Percentiles rank a stretch among this genome's conserved stretches.
phyloP scores from a whole-genome alignment of 2,797 vertebrate species.

The Anisognathus igniventris region DNA sequence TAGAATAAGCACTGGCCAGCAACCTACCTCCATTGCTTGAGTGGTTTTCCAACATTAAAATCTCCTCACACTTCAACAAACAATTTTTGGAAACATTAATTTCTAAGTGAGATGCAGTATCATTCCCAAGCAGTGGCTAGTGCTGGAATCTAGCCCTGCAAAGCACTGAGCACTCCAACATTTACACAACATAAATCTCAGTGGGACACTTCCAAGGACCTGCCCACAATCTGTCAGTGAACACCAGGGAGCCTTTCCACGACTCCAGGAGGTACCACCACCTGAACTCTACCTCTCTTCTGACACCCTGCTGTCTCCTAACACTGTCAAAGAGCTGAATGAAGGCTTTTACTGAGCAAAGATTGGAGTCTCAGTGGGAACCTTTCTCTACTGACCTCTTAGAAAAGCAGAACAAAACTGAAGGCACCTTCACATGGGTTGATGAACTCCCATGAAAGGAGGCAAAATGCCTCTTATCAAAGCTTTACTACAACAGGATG shows the following conservation, averaged over 20 bases:
- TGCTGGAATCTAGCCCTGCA: not conserved
- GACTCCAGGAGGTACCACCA: not conserved
- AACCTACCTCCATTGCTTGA: not conserved
- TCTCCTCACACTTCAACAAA: not conserved
- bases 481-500: not conserved
- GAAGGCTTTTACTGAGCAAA: not conserved
- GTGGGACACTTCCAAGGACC: not conserved
- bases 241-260: not conserved
- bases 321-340: not conserved
- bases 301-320: not conserved
- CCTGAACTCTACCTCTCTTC: not conserved
- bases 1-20: not conserved
- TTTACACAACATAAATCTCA: not conserved
- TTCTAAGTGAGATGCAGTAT: not conserved
- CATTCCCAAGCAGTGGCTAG: not conserved
- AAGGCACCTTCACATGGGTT: not conserved
- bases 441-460: not conserved
- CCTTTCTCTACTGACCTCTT: not conserved
- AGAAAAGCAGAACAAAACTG: not conserved
- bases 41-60: not conserved
- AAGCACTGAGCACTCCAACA: not conserved
- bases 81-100: not conserved
- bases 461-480: not conserved
- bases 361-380: not conserved
- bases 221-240: rapidly evolving